Evolutionary conservation across 2,113 vertebrate species (phyloP).

Genomic region (Geothlypis trichas): DNA sequence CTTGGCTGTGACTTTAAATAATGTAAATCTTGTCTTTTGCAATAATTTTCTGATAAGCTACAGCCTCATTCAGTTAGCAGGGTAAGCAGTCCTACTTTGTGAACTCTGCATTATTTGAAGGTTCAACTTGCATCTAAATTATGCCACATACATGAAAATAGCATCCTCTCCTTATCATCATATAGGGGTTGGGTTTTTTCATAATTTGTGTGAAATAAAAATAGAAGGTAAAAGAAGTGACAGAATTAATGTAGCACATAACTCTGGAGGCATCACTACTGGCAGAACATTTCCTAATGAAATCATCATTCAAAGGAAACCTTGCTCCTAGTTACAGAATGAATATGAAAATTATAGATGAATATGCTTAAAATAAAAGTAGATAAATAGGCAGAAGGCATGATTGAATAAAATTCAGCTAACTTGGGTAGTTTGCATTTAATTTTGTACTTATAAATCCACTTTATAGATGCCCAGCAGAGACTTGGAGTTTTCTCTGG

Average conservation of each 20-base stretch:
- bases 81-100: not conserved
- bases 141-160: not conserved
- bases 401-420: not conserved
- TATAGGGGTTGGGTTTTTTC: not conserved
- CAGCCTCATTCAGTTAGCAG: not conserved
- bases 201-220: slow-evolving; percentile 22
- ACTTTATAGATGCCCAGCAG: not conserved
- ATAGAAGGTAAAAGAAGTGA: not conserved
- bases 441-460: not conserved
- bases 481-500: not conserved
- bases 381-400: not conserved
- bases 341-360: slow-evolving; percentile 14
- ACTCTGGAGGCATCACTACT: not conserved
- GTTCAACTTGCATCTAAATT: not conserved
- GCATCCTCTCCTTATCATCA: not conserved
- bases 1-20: not conserved
- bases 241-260: slow-evolving; percentile 44
- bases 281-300: slow-evolving; percentile 56
- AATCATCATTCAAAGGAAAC: slow-evolving; percentile 43
- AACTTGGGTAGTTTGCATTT: not conserved
- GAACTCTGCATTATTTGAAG: not conserved
- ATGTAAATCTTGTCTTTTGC: not conserved
- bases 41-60: not conserved
- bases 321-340: slow-evolving; percentile 31
- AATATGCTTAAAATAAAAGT: slow-evolving; percentile 7